phyloP scores from a whole-genome alignment of 2,797 vertebrate genomes.

The Sebastolobus alascanus region DNA sequence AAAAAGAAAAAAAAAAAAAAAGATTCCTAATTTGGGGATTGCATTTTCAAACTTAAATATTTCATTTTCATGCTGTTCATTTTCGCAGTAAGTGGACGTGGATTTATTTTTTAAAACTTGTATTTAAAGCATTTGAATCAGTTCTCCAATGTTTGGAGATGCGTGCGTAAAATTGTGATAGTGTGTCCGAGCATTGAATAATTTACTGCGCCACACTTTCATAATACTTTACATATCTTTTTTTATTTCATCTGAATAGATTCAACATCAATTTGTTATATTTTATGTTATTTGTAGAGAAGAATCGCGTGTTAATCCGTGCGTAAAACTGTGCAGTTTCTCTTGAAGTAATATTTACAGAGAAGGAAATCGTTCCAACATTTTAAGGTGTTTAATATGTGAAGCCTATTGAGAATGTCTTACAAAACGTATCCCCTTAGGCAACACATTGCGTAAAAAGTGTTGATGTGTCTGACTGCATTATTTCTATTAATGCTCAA shows the following conservation, averaged over 20 bases:
- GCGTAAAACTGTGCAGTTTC: not conserved
- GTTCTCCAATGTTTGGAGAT: constrained; percentile 10
- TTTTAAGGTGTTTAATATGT: constrained; percentile 10
- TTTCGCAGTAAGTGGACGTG: not conserved
- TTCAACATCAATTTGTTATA: not conserved
- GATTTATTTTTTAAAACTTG: not conserved
- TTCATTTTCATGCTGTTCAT: not conserved
- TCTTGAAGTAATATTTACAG: not conserved
- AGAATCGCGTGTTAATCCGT: not conserved
- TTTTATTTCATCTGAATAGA: not conserved
- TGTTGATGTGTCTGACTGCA: not conserved
- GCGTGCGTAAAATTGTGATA: constrained; percentile 41
- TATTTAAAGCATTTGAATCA: constrained; percentile 4
- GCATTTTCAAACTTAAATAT: not conserved
- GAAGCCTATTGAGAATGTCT: not conserved
- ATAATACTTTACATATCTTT: not conserved
- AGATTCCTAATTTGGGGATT: not conserved
- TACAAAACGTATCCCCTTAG: not conserved
- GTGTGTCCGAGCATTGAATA: not conserved
- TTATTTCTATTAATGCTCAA: constrained; percentile 8
- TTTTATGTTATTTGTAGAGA: not conserved
- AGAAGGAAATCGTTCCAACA: not conserved
- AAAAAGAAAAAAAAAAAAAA: not conserved
- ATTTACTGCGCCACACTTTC: not conserved
- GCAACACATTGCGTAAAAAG: not conserved